These are phyloP conservation scores for Nixonia krombeini DNA, from an alignment of 1,140 invertebrate species.

Conservation along the genomic window DNA sequence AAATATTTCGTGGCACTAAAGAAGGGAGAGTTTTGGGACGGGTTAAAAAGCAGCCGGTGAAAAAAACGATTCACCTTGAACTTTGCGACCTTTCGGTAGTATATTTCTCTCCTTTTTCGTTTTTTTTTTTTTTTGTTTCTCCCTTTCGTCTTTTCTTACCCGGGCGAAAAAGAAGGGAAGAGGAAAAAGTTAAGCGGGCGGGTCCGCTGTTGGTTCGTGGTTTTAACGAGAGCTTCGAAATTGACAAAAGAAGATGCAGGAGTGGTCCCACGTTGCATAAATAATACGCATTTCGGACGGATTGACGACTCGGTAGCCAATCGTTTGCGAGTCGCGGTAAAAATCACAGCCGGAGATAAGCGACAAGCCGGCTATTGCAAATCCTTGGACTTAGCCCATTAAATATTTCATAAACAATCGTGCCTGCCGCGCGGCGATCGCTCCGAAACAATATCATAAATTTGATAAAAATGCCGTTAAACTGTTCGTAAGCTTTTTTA, in stretches of 20 bases:
- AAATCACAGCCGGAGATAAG: background rate
- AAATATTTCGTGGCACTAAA: slow-evolving; percentile 37
- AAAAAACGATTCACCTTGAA: slow-evolving; percentile 47
- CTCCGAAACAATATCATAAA: too few relatives aligned
- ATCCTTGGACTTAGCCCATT: too few relatives aligned
- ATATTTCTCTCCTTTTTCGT: slow-evolving; percentile 30
- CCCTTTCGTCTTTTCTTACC: slow-evolving; percentile 24
- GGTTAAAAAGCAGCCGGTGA: slow-evolving; percentile 32
- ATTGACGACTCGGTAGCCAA: background rate
- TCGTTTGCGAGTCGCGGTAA: background rate
- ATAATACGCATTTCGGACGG: background rate
- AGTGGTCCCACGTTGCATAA: slow-evolving; percentile 10
- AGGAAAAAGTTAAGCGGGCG: slow-evolving; percentile 15
- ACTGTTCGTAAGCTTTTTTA: too few relatives aligned
- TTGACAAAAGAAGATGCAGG: slow-evolving; percentile 18
- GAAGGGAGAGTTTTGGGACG: slow-evolving; percentile 33
- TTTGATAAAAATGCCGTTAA: too few relatives aligned
- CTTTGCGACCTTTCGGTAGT: slow-evolving; percentile 40
- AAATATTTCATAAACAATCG: too few relatives aligned
- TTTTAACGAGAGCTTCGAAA: slow-evolving; percentile 41
- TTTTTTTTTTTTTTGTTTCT: slow-evolving; percentile 21
- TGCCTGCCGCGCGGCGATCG: too few relatives aligned
- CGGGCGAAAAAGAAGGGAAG: slow-evolving; percentile 31
- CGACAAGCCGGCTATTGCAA: too few relatives aligned
- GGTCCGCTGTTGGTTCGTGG: slow-evolving; percentile 23